Evolutionary conservation across 1,140 invertebrate species (phyloP), one percentile per base, ranked within the genome.

Genomic region (Drosophila arawakana): DNA sequence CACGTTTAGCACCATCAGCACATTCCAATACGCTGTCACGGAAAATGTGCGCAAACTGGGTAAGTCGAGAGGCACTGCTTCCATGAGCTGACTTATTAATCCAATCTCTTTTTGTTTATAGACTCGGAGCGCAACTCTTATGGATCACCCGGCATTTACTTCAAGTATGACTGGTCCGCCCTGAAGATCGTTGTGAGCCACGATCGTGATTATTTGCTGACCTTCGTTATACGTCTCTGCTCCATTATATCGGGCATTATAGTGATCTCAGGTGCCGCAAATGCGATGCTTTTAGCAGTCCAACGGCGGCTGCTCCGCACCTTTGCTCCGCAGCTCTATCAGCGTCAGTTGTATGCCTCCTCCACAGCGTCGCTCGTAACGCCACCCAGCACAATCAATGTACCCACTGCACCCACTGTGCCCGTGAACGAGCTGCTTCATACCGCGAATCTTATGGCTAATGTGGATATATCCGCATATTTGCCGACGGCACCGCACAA

Each of bases 21-120:
- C 98, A 8, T 99, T 96, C 91, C 98, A 99, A 91, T 99, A 98
- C 92, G 97, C 97, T 52, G 97, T 98, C 0, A 97, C 98, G 83
- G 97, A 98, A 91, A 94, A 97, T 89, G 95, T 95, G 76, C 94
- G 98, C 82, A 95, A 95, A 7, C 96, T 98, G 47, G 94, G 96
- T 83, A 91, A 93, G 77, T 74, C 7, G 10, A 66, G 3, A 81
- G 10, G 52, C 50, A 55, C 6, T 52, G 43, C 57, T 43, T 25
- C 25, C 37, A 25, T 49, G 4, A 7, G 0, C 25, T 35, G 21
- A 39, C 8, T 7, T 21, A 34, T 30, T 50, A 11, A 11, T 30
- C 25, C 11, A n/a, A 30, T 18, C 11, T 44, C 21, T 21, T 21
- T 21, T 21, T 8, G 37, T 49, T 37, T n/a, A 9, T 50, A 92